phyloP scores from a whole-genome alignment of 2,888 invertebrate genomes.

The Trissolcus japonicus region DNA sequence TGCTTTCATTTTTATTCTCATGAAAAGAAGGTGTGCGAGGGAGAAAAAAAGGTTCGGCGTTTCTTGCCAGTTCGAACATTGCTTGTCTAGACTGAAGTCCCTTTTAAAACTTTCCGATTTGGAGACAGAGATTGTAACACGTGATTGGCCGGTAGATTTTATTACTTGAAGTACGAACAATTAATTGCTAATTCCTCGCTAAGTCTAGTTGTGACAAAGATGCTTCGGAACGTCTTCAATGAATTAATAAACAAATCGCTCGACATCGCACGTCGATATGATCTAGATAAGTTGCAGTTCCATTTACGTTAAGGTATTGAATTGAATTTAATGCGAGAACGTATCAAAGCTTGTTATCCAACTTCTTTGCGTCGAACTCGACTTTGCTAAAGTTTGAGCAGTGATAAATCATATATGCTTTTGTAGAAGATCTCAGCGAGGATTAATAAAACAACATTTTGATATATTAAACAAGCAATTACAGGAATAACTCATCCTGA shows the following conservation, averaged over 20 bases:
- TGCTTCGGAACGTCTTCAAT: conserved; percentile 11
- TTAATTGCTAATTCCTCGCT: conserved; percentile 34
- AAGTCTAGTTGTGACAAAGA: background rate
- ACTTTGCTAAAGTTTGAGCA: conserved; percentile 37
- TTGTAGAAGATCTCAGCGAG: conserved; percentile 28
- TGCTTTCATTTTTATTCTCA: conserved; percentile 16
- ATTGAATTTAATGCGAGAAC: conserved; percentile 49
- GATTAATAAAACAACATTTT: conserved; percentile 50
- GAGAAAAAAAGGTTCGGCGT: no score
- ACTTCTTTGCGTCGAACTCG: conserved; percentile 30
- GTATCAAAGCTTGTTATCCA: conserved; percentile 49
- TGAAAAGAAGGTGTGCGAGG: background rate
- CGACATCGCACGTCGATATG: conserved; percentile 18
- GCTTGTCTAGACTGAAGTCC: no score
- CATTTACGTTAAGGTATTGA: conserved; percentile 45
- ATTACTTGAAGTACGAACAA: conserved; percentile 24
- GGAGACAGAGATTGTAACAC: conserved; percentile 3
- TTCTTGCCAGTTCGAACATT: no score
- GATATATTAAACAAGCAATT: conserved; percentile 53
- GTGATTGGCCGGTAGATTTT: conserved; percentile 25
- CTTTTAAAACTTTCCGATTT: conserved; percentile 4
- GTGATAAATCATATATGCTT: conserved; percentile 45
- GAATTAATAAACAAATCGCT: background rate
- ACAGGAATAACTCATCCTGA: conserved; percentile 17
- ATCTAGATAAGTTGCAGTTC: conserved; percentile 42